A percentile compares a stretch with the other conserved stretches of the same genome.
Evolutionary conservation across 2,113 vertebrate species (phyloP).

Genomic region (Empidonax traillii): DNA sequence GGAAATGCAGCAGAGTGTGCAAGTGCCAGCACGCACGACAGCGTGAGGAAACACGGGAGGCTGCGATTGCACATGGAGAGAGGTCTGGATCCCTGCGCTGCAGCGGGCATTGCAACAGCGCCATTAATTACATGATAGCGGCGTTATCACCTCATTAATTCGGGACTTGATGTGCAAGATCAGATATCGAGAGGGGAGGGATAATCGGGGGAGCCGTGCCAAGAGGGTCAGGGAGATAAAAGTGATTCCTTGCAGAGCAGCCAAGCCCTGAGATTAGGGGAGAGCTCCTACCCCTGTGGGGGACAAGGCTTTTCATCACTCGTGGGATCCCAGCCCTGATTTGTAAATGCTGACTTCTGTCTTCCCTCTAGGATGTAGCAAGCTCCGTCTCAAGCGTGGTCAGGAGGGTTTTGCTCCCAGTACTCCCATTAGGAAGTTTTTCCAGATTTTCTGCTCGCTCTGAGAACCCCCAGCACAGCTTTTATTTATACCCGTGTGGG

Average conservation of each 20-base stretch:
- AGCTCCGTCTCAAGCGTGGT: neutral
- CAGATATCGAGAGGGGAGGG: constrained; percentile 34
- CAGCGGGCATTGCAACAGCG: constrained; percentile 3
- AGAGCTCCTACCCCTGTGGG: neutral
- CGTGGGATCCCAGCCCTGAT: accelerated
- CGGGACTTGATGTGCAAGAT: neutral
- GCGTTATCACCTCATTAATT: neutral
- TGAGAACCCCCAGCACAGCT: neutral
- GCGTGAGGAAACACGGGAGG: neutral
- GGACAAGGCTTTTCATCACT: neutral
- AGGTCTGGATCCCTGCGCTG: neutral
- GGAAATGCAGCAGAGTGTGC: neutral
- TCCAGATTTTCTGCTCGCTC: neutral
- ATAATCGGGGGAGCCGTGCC: neutral
- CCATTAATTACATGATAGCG: neutral
- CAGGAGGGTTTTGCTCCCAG: neutral
- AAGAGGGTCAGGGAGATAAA: neutral
- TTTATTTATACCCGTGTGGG: neutral
- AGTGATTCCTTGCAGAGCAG: neutral
- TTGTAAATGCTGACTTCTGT: neutral
- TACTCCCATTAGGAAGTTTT: neutral
- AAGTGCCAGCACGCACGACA: neutral
- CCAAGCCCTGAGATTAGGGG: neutral
- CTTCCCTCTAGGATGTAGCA: neutral
- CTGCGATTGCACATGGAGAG: neutral